Percentiles rank a stretch among this genome's conserved stretches.
Evolutionary conservation across 1,140 invertebrate genomes (phyloP).

Genomic region (Megalopta genalis): DNA sequence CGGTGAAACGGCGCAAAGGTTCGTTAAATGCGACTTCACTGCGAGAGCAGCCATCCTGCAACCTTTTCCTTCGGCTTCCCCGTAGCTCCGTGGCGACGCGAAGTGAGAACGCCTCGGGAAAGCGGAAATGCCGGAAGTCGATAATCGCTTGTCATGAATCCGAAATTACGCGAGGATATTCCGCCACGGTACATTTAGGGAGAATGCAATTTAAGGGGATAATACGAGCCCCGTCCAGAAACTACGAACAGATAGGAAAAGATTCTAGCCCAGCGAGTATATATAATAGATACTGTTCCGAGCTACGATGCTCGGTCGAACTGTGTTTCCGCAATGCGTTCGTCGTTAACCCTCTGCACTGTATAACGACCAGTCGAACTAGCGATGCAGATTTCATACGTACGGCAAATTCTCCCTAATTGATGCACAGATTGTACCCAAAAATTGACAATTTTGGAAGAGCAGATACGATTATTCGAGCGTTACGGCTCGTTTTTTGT

Average conservation of each 20-base stretch:
- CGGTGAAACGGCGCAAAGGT: conserved; percentile 29
- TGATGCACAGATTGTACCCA: too few species aligned
- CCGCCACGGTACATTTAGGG: conserved; percentile 19
- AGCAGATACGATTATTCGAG: too few species aligned
- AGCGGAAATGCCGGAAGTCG: conserved; percentile 27
- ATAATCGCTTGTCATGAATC: conserved; percentile 44
- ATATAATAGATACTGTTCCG: too few species aligned
- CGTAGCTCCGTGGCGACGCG: not conserved
- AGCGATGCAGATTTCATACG: too few species aligned
- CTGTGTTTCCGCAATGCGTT: too few species aligned
- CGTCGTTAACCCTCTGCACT: too few species aligned
- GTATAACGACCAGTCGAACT: too few species aligned
- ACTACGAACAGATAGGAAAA: not conserved
- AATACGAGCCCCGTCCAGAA: not conserved
- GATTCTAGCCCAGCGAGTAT: not conserved
- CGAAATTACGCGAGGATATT: conserved; percentile 30
- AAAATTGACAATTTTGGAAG: too few species aligned
- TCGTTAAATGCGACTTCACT: conserved; percentile 40
- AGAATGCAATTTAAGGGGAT: conserved; percentile 6
- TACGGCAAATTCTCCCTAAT: too few species aligned
- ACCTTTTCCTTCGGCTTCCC: not conserved
- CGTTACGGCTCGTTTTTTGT: too few species aligned
- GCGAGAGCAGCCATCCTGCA: conserved; percentile 7
- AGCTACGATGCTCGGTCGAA: too few species aligned
- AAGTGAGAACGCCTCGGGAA: conserved; percentile 3